Percentiles rank a stretch among this genome's conserved stretches.
Evolutionary conservation across 1,140 invertebrate species (phyloP).

Genomic region (Calosoma granatense): DNA sequence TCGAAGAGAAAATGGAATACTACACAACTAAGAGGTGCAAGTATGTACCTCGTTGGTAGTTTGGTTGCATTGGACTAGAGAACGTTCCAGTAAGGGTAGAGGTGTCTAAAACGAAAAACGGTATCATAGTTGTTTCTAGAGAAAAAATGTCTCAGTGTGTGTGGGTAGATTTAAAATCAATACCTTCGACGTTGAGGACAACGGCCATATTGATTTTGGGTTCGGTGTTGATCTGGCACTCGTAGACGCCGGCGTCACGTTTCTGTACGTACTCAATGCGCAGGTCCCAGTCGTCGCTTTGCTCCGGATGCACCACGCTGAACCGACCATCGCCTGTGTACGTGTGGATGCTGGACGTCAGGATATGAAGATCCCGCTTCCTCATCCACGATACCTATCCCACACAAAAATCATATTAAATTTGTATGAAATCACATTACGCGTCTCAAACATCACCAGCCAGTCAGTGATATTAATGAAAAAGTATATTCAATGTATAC

Average conservation of each 20-base stretch:
- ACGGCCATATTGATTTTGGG: slow-evolving; percentile 77
- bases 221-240: slow-evolving; percentile 76
- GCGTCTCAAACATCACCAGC: no score
- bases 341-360: slow-evolving; percentile 75
- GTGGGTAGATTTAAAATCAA: slow-evolving; percentile 5
- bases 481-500: no score
- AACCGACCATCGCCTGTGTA: slow-evolving; percentile 82
- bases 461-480: no score
- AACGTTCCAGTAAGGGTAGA: neutral
- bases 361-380: slow-evolving; percentile 78
- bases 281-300: slow-evolving; percentile 85
- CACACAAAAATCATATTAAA: slow-evolving; percentile 12
- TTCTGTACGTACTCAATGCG: slow-evolving; percentile 79
- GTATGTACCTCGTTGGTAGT: slow-evolving; percentile 5
- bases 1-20: no score
- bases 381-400: slow-evolving; percentile 85
- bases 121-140: neutral
- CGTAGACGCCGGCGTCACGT: slow-evolving; percentile 78
- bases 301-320: slow-evolving; percentile 71
- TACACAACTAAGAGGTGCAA: no score
- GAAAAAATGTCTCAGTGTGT: neutral
- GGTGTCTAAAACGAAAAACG: neutral
- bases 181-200: slow-evolving; percentile 67
- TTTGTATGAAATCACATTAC: no score
- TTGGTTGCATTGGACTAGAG: neutral